Evolutionary conservation across 2,113 vertebrate species (phyloP), one percentile per base, ranked within the genome.

Genomic region (Gambusia affinis): DNA sequence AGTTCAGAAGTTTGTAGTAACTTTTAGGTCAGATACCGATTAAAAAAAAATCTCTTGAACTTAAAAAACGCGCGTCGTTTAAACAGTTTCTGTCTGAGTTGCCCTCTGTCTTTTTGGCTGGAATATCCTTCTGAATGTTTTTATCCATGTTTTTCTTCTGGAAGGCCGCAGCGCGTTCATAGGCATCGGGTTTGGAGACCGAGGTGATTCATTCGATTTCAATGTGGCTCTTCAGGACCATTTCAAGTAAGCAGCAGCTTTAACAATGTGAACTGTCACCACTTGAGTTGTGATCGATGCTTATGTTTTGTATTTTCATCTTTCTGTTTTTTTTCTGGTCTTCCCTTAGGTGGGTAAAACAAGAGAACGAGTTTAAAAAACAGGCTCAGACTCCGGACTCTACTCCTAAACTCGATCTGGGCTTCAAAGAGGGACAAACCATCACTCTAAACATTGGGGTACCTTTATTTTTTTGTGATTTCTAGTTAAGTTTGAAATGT

Each of bases 381-480:
- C 96, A 98, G 80, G 96, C 95, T 51, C 95, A 96, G 87, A 92
- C 95, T 79, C 93, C 94, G 87, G 96, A 97, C 82, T 87, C 83
- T n/a, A 94, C 95, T 78, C 97, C 97, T 27, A 98, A 97, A 84
- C 92, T 98, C 85, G 97, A 98, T 86, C 92, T 99, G 31, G 97
- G 98, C 35, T 99, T 99, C 89, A 99, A 99, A 93, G 98, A 99
- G 88, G 98, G 98, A 39, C 97, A 99, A 89, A 99, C 98, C 42
- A 99, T 99, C 84, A 98, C 97, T 78, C 92, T 99, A 61, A 98
- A 97, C 87, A 99, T 99, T 60, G 98, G 97, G 95, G 98, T 99
- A 92, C 87, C 10, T 12, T 62, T 8, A 54, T 67, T 66, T 60
- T 60, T 27, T 57, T 28, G 4, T 44, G n/a, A 29, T 1, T 5